Conservation (phyloP, 2,888 invertebrate genomes). For the Latrodectus hesperus region DNA sequence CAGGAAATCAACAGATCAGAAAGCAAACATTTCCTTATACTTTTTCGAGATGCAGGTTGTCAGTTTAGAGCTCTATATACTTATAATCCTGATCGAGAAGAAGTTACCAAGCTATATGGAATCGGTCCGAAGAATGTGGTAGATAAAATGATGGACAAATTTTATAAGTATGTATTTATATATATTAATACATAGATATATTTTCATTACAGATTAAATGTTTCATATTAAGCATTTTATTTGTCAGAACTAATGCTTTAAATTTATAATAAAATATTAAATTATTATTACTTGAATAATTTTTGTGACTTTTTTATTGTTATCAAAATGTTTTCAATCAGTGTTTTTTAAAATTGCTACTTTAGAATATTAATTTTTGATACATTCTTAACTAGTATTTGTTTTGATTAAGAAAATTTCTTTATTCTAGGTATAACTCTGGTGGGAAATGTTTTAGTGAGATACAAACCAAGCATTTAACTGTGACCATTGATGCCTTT, state of each 20-base stretch:
- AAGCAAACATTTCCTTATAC: constrained; percentile 97
- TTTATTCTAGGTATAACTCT: constrained; percentile 91
- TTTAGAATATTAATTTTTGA: too few relatives aligned
- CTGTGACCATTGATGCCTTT: constrained; percentile 99
- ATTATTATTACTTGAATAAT: too few relatives aligned
- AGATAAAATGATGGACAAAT: constrained; percentile 98
- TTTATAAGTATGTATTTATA: constrained; percentile 92
- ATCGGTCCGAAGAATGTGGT: constrained; percentile 94
- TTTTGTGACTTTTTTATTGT: too few relatives aligned
- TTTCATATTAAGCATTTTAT: neutral
- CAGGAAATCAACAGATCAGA: constrained; percentile 92
- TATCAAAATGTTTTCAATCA: too few relatives aligned
- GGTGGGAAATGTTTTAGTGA: constrained; percentile 98
- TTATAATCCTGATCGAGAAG: constrained; percentile 94
- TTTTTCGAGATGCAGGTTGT: constrained; percentile 98
- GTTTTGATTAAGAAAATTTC: neutral
- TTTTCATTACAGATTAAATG: too few relatives aligned
- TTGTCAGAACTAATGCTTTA: too few relatives aligned
- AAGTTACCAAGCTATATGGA: constrained; percentile 92
- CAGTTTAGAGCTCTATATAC: constrained; percentile 98
- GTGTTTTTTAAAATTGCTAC: too few relatives aligned
- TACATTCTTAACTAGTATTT: too few relatives aligned
- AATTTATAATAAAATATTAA: too few relatives aligned
- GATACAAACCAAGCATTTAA: constrained; percentile 98
- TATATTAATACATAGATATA: too few relatives aligned